phyloP scores from a whole-genome alignment of 1,140 invertebrate genomes.

The Heterodera schachtii region DNA sequence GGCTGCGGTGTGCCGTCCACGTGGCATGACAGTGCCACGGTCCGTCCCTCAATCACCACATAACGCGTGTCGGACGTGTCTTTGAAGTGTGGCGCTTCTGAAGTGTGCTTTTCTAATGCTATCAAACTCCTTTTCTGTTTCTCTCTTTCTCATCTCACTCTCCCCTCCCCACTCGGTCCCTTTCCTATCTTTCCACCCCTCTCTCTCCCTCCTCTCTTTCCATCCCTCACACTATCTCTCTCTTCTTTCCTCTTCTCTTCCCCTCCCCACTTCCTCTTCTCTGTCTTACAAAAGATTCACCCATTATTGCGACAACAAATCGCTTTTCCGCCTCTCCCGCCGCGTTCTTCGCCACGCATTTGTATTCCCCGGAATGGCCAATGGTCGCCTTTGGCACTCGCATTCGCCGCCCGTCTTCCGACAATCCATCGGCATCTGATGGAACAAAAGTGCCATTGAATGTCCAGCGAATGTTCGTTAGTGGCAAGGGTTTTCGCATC shows the following conservation, averaged over 20 bases:
- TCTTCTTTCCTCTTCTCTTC: too few species aligned
- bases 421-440: slow-evolving; percentile 27
- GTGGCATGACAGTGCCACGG: slow-evolving; percentile 67
- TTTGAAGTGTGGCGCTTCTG: slow-evolving; percentile 57
- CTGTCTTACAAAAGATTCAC: background rate
- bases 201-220: too few species aligned
- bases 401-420: slow-evolving; percentile 48
- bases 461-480: slow-evolving; percentile 9
- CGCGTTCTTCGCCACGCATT: slow-evolving; percentile 65
- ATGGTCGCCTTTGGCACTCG: slow-evolving; percentile 30
- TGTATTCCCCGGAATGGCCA: slow-evolving; percentile 62
- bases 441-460: slow-evolving; percentile 17
- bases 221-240: too few species aligned
- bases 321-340: slow-evolving; percentile 63
- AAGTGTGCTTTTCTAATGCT: slow-evolving; percentile 7
- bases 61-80: slow-evolving; percentile 60
- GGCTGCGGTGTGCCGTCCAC: slow-evolving; percentile 68
- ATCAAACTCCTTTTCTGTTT: too few species aligned
- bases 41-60: slow-evolving; percentile 66
- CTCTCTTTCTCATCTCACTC: too few species aligned
- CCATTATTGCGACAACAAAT: slow-evolving; percentile 42
- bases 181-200: too few species aligned
- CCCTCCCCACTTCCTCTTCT: too few species aligned
- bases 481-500: slow-evolving; percentile 42
- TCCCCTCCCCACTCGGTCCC: too few species aligned